Evolutionary conservation across 2,113 vertebrate species (phyloP).

Genomic region (Hippotragus niger): DNA sequence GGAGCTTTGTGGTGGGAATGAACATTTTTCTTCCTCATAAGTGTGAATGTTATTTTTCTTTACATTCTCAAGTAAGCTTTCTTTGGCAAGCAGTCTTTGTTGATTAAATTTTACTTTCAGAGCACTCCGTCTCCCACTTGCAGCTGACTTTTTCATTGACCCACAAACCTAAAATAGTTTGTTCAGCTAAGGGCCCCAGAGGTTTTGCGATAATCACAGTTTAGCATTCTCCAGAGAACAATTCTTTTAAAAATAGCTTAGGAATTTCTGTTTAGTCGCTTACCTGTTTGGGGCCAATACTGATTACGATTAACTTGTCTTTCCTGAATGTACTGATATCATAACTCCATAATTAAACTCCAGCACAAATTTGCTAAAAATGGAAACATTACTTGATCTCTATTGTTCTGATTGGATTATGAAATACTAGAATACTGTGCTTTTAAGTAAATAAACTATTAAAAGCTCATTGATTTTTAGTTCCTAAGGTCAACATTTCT

Average conservation of each 20-base stretch:
- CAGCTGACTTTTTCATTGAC: not conserved
- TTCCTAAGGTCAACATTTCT: not conserved
- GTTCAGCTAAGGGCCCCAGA: not conserved
- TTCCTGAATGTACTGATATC: conserved; percentile 26
- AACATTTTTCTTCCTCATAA: not conserved
- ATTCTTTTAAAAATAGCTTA: not conserved
- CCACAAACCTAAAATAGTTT: not conserved
- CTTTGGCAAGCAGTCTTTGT: not conserved
- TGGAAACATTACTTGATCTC: not conserved
- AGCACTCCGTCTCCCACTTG: not conserved
- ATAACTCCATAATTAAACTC: not conserved
- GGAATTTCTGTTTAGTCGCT: not conserved
- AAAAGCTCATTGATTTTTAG: not conserved
- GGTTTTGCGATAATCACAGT: not conserved
- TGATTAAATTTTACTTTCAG: not conserved
- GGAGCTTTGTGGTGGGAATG: not conserved
- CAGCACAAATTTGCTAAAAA: not conserved
- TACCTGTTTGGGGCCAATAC: not conserved
- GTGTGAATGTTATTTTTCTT: not conserved
- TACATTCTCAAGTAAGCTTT: not conserved
- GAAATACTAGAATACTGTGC: not conserved
- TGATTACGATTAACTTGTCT: conserved; percentile 31
- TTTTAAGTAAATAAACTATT: not conserved
- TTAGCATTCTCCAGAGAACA: not conserved
- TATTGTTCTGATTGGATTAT: not conserved